A percentile compares a stretch with the other conserved stretches of the same genome.
phyloP scores from a whole-genome alignment of 1,140 invertebrate species.

The Drosophila triauraria region DNA sequence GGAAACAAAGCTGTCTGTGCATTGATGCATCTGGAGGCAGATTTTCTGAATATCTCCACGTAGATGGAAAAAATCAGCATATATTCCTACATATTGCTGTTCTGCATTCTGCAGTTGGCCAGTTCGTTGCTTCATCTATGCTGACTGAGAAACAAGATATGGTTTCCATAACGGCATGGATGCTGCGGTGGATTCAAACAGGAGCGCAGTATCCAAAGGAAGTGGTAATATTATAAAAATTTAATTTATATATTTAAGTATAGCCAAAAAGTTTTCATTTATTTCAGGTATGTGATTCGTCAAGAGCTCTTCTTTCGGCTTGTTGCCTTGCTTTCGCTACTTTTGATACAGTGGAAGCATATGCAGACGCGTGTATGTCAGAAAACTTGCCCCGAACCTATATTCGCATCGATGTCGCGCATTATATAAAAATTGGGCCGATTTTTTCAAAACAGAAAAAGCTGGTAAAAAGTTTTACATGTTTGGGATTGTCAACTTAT shows the following conservation, averaged over 20 bases:
- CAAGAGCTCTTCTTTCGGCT: neutral
- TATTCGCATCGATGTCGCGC: neutral
- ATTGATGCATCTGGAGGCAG: neutral
- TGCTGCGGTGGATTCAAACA: neutral
- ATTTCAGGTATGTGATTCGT: neutral
- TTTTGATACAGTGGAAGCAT: neutral
- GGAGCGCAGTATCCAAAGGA: neutral
- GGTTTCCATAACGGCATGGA: neutral
- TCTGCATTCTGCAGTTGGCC: neutral
- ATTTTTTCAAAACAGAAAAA: neutral
- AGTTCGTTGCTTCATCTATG: neutral
- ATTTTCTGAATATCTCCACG: neutral
- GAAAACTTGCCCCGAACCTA: neutral
- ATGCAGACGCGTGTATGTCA: neutral
- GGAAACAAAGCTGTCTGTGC: neutral
- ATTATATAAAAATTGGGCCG: neutral
- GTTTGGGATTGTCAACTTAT: no score
- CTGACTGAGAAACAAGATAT: neutral
- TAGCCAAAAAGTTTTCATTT: neutral
- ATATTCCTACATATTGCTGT: neutral
- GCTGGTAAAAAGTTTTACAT: no score
- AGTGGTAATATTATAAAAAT: neutral
- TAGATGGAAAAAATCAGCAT: neutral
- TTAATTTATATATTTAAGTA: no score
- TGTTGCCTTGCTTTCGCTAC: neutral